Evolutionary conservation across 2,113 vertebrate species (phyloP).

Genomic region (Gila orcuttii): DNA sequence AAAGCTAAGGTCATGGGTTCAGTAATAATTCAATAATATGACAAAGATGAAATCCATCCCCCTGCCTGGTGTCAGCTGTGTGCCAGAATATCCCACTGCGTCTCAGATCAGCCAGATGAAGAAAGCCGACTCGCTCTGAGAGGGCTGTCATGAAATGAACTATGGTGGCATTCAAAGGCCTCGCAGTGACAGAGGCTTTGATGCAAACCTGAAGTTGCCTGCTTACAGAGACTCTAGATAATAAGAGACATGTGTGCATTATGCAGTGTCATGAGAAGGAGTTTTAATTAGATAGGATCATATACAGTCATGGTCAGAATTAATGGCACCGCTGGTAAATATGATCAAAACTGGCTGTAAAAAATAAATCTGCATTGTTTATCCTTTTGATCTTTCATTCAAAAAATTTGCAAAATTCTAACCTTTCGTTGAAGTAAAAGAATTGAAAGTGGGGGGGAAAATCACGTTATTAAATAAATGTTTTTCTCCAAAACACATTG

Average conservation of each 20-base stretch:
- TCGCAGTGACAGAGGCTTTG: slow-evolving; percentile 54
- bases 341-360: too few relatives aligned
- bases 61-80: slow-evolving; percentile 61
- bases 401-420: too few relatives aligned
- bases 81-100: slow-evolving; percentile 61
- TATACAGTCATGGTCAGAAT: too few relatives aligned
- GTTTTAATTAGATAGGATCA: slow-evolving; percentile 36
- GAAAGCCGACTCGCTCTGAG: slow-evolving; percentile 56
- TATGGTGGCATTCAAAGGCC: slow-evolving; percentile 49
- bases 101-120: slow-evolving; percentile 64
- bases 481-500: too few relatives aligned
- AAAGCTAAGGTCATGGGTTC: too few relatives aligned
- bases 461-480: too few relatives aligned
- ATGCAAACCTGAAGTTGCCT: slow-evolving; percentile 58
- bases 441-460: too few relatives aligned
- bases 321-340: too few relatives aligned
- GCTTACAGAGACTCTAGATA: not conserved
- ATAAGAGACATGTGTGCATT: slow-evolving; percentile 4
- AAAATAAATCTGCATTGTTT: too few relatives aligned
- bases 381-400: too few relatives aligned
- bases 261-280: not conserved
- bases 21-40: too few relatives aligned
- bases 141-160: slow-evolving; percentile 52
- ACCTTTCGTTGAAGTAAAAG: too few relatives aligned
- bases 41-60: slow-evolving; percentile 64